phyloP scores from a whole-genome alignment of 1,140 invertebrate genomes.

The Papilio polyxenes region DNA sequence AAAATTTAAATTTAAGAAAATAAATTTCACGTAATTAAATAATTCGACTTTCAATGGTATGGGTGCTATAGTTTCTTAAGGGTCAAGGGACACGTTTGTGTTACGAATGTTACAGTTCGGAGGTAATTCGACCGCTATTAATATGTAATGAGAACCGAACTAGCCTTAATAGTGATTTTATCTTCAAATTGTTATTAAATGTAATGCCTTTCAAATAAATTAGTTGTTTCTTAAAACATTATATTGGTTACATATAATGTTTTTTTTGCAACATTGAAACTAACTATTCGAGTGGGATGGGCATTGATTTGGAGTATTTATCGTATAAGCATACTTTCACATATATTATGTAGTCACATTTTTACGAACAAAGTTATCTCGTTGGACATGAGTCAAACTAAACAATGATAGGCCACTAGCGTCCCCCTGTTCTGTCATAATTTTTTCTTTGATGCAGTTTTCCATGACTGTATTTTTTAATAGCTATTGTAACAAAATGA shows the following conservation, averaged over 20 bases:
- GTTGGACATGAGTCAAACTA: no score
- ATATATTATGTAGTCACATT: no score
- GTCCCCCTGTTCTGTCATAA: no score
- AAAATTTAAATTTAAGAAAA: background rate
- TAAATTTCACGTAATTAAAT: background rate
- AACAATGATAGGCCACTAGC: no score
- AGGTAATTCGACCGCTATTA: slow-evolving; percentile 39
- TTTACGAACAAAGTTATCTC: no score
- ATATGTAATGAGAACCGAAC: slow-evolving; percentile 41
- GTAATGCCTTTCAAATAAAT: slow-evolving; percentile 24
- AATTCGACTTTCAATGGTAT: slow-evolving; percentile 13
- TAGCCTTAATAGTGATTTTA: slow-evolving; percentile 40
- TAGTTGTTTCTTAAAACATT: background rate
- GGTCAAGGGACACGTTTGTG: slow-evolving; percentile 42
- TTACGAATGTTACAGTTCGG: slow-evolving; percentile 36
- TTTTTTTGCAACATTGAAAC: no score
- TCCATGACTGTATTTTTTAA: no score
- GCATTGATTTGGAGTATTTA: no score
- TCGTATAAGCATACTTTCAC: no score
- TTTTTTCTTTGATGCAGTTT: no score
- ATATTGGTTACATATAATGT: background rate
- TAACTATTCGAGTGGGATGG: no score
- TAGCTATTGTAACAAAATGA: no score
- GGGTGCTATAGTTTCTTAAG: slow-evolving; percentile 37
- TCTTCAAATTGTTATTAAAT: slow-evolving; percentile 38